phyloP scores from a whole-genome alignment of 2,888 invertebrate genomes.

The Drosophila anceps region DNA sequence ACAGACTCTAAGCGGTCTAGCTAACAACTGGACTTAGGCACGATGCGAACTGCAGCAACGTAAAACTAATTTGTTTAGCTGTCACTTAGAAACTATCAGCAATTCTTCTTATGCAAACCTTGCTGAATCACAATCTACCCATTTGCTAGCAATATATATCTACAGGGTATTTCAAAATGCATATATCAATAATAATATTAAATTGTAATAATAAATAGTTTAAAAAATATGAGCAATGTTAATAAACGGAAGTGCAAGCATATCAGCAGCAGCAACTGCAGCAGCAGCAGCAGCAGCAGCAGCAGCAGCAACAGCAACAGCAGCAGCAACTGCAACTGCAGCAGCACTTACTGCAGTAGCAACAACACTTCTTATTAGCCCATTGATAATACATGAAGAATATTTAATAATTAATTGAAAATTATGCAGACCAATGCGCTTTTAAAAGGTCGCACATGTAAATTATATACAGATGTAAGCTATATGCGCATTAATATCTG shows the following conservation, averaged over 20 bases:
- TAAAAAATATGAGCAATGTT: conserved; percentile 46
- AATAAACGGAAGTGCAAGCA: conserved; percentile 65
- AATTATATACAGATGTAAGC: conserved; percentile 40
- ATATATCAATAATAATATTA: conserved; percentile 29
- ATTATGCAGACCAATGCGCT: conserved; percentile 68
- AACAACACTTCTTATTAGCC: conserved; percentile 62
- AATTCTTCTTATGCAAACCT: not conserved
- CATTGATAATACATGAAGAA: conserved; percentile 67
- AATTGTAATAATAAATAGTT: conserved; percentile 55
- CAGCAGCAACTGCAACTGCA: conserved; percentile 30
- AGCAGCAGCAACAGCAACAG: conserved; percentile 34
- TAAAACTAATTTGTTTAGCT: no score
- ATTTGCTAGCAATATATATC: not conserved
- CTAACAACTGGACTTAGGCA: not conserved
- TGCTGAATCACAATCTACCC: not conserved
- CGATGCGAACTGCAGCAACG: not conserved
- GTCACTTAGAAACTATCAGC: no score
- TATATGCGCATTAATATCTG: conserved; percentile 24
- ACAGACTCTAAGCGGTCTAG: not conserved
- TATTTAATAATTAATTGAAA: conserved; percentile 73
- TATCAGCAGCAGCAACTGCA: conserved; percentile 40
- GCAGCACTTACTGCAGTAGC: conserved; percentile 12
- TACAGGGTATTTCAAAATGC: conserved; percentile 16
- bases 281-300: conserved; percentile 15
- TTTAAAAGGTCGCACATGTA: conserved; percentile 41